Percentiles rank a stretch among this genome's conserved stretches.
These are phyloP conservation scores for Tetanocera ferruginea DNA, from an alignment of 2,888 invertebrate species.

Conservation along the genomic window DNA sequence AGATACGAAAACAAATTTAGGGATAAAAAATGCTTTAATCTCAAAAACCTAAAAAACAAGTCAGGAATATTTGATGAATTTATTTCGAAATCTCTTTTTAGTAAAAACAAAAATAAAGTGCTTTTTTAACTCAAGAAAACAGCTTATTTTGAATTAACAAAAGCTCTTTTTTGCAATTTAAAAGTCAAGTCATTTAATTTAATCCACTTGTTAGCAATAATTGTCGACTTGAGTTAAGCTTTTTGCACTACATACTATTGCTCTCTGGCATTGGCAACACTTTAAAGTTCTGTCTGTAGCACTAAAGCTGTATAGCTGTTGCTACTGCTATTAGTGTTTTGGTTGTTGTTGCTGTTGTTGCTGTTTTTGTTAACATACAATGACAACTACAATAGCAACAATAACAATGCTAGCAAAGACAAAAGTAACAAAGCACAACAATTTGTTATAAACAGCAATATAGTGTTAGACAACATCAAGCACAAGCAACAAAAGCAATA, in stretches of 20 bases:
- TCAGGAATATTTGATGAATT: no score
- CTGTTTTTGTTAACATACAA: not conserved
- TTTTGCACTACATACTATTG: slow-evolving; percentile 4
- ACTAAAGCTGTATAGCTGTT: not conserved
- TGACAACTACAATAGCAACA: not conserved
- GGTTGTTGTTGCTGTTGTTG: no score
- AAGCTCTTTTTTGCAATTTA: not conserved
- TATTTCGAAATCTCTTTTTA: no score
- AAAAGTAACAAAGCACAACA: not conserved
- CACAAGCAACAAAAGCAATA: not conserved
- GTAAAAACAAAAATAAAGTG: no score
- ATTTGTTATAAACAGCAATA: not conserved
- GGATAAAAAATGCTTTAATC: no score
- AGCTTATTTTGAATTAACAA: no score
- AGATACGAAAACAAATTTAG: no score
- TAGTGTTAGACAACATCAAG: not conserved
- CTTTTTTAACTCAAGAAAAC: no score
- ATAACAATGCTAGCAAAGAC: not conserved
- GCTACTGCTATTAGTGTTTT: no score
- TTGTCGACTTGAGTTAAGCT: not conserved
- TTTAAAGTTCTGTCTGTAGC: not conserved
- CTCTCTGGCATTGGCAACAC: not conserved
- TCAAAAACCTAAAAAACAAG: no score
- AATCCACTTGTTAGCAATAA: slow-evolving; percentile 8
- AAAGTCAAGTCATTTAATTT: slow-evolving; percentile 23